These are phyloP conservation scores for Hypothenemus hampei DNA, from an alignment of 1,140 invertebrate species.

Conservation along the genomic window DNA sequence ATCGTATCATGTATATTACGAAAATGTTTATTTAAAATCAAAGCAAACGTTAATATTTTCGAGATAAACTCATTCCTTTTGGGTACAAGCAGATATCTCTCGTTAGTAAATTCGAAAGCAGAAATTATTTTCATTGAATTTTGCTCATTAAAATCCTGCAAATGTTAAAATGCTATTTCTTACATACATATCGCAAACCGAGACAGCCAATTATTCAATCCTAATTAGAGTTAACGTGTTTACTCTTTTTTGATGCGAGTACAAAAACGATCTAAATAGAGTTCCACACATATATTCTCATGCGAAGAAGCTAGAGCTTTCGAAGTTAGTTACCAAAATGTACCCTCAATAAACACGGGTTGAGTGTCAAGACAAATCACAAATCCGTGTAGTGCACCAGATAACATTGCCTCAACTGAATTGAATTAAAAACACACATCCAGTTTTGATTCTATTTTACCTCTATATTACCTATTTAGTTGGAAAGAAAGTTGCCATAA, in stretches of 20 bases:
- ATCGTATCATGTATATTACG: too few species aligned
- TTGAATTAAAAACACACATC: too few species aligned
- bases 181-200: not conserved
- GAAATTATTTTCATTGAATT: conserved; percentile 2
- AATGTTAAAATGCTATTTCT: not conserved
- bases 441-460: too few species aligned
- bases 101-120: not conserved
- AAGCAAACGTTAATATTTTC: too few species aligned
- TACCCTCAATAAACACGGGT: not conserved
- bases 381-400: too few species aligned
- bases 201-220: not conserved
- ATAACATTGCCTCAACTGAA: too few species aligned
- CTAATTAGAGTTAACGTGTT: not conserved
- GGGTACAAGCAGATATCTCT: not conserved
- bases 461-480: too few species aligned
- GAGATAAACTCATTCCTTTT: not conserved
- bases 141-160: not conserved
- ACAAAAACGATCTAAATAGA: too few species aligned
- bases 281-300: not conserved
- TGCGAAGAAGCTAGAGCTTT: not conserved
- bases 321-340: not conserved
- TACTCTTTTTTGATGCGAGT: not conserved
- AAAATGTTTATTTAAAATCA: too few species aligned
- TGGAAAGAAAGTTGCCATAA: too few species aligned
- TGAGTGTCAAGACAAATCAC: not conserved